phyloP scores from a whole-genome alignment of 1,140 invertebrate species.

The Aphidius gifuensis region DNA sequence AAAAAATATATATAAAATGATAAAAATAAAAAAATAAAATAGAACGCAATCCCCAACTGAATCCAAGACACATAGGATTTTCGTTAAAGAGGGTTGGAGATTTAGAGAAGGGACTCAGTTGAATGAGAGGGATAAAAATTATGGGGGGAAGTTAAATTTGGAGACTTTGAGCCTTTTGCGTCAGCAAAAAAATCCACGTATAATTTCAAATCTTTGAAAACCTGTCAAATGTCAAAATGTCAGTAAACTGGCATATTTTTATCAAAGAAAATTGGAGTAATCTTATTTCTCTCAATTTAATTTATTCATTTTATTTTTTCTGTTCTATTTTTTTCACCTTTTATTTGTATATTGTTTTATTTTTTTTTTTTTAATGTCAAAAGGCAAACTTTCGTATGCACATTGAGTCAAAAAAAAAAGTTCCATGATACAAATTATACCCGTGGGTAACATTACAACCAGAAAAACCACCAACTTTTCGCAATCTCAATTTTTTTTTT shows the following conservation, averaged over 20 bases:
- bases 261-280: neutral
- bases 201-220: constrained; percentile 13
- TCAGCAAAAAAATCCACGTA: constrained; percentile 8
- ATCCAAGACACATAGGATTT: constrained; percentile 5
- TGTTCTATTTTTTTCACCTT: neutral
- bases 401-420: constrained; percentile 7
- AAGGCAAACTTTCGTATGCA: constrained; percentile 2
- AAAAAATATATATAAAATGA: no score
- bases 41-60: neutral
- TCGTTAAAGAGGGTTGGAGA: no score
- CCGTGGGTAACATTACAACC: constrained; percentile 12
- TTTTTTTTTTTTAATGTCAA: constrained; percentile 5
- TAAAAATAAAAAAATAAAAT: no score
- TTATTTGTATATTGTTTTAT: neutral
- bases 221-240: constrained; percentile 9
- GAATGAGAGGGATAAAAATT: no score
- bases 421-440: constrained; percentile 12
- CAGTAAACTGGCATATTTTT: neutral
- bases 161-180: no score
- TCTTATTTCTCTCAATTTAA: neutral
- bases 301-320: neutral
- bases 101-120: no score
- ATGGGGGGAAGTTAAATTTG: no score
- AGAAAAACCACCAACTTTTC: constrained; percentile 12
- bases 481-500: constrained; percentile 12